Evolutionary conservation across 2,888 invertebrate genomes (phyloP), one percentile per base, ranked within the genome.

Genomic region (Metellina segmentata): DNA sequence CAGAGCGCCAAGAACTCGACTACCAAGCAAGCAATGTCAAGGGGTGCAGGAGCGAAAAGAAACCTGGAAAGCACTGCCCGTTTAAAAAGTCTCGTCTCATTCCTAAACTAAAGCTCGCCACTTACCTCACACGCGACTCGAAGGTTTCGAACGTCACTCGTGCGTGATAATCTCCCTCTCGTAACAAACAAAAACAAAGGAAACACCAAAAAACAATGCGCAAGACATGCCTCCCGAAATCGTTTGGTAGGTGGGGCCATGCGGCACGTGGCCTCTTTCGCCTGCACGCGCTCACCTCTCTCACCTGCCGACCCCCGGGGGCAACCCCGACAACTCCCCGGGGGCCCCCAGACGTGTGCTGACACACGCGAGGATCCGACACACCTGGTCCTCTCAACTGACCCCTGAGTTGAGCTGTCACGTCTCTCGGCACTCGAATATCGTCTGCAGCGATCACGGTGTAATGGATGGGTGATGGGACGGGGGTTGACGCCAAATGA

Each of bases 251-350:
- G 82, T 49, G 88, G 81, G 34, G 74, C 81, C 71, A 20, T 52
- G 19, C 48, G 89, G 89, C 89, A 82, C 89, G 89, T 89, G 89
- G 82, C 89, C 34, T 89, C 69, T 70, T 89, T 69, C 83, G 69
- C 77, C 83, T 82, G 89, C 89, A 78, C 89, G 83, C 83, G 83
- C 83, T 89, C 89, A 89, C 89, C 89, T 34, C 34, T 34, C 34
- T 34, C 34, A 34, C 34, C 34, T 89, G 83, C 83, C 89, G 53
- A 49, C 70, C 77, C 89, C 83, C 77, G 77, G 52, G 48, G 83
- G 89, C 70, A 82, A 82, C 74, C 48, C 61, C 61, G 19, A 74
- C 75, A 34, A 34, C 82, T 34, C 77, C 81, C 77, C 34, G 49
- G 83, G 83, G 77, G 77, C 78, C 48, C 61, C 20, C 70, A 86